Conservation (phyloP, 2,113 vertebrate genomes). For the Aldabrachelys gigantea region DNA sequence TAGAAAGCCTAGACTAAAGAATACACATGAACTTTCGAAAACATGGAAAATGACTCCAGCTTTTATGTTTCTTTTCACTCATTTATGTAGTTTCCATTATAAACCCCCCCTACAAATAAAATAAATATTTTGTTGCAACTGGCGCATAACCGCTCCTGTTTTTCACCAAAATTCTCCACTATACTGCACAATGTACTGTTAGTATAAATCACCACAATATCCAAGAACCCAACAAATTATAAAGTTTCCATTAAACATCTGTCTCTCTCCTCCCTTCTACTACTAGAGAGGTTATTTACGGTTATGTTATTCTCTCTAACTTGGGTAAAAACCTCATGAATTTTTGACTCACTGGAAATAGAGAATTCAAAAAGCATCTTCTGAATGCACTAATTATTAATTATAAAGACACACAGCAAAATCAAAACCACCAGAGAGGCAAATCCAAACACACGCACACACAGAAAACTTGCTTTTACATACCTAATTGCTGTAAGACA, state of each 20-base stretch:
- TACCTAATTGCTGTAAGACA: slow-evolving; percentile 97
- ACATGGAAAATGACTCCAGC: not conserved
- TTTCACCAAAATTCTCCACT: not conserved
- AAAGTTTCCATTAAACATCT: not conserved
- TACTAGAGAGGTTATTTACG: not conserved
- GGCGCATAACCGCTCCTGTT: not conserved
- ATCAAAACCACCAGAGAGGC: slow-evolving; percentile 6
- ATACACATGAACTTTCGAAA: not conserved
- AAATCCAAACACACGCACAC: slow-evolving; percentile 25
- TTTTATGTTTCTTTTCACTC: not conserved
- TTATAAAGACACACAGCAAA: not conserved
- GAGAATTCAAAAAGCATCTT: slow-evolving; percentile 45
- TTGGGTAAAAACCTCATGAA: slow-evolving; percentile 3
- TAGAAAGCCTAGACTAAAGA: not conserved
- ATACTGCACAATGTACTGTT: not conserved
- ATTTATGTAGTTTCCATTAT: not conserved
- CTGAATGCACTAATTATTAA: not conserved
- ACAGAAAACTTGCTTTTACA: slow-evolving; percentile 72
- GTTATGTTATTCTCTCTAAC: not conserved
- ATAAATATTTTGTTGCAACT: too few species aligned
- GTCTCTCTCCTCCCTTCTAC: slow-evolving; percentile 27
- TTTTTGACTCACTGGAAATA: not conserved
- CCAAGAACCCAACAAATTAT: not conserved
- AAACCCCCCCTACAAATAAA: not conserved
- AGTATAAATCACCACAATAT: not conserved